phyloP scores from a whole-genome alignment of 2,113 vertebrate species.

The Gallinago undulata region DNA sequence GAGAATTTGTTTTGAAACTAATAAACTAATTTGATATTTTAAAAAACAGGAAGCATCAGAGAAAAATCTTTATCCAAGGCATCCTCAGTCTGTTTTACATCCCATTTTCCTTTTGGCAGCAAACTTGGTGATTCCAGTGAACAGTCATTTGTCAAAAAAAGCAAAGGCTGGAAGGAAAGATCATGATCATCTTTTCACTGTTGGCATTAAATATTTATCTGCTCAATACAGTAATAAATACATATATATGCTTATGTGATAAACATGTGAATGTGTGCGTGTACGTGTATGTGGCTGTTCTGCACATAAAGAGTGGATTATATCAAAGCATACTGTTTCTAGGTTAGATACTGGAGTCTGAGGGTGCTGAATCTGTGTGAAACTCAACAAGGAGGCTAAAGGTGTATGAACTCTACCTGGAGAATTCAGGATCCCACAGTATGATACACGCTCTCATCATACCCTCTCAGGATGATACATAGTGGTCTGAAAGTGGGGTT shows the following conservation, averaged over 20 bases:
- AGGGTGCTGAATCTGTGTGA: background rate
- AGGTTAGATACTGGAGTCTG: background rate
- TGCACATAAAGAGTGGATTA: background rate
- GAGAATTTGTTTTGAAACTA: background rate
- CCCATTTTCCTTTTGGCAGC: background rate
- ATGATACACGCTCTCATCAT: background rate
- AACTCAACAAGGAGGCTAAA: background rate
- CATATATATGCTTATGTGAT: background rate
- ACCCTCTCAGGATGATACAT: background rate
- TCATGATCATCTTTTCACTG: background rate
- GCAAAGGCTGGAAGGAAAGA: background rate
- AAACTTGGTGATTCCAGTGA: background rate
- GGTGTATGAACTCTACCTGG: background rate
- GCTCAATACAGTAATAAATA: background rate
- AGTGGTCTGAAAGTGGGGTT: background rate
- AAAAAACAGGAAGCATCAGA: background rate
- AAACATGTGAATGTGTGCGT: background rate
- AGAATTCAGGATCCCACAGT: background rate
- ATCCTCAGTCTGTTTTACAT: background rate
- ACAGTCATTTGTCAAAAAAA: background rate
- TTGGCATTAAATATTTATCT: background rate
- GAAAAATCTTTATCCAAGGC: background rate
- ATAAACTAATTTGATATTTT: constrained; percentile 9
- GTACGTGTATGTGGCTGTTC: background rate
- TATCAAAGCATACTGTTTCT: background rate